Evolutionary conservation across 2,888 invertebrate species (phyloP).

Genomic region (Agrochola macilenta): DNA sequence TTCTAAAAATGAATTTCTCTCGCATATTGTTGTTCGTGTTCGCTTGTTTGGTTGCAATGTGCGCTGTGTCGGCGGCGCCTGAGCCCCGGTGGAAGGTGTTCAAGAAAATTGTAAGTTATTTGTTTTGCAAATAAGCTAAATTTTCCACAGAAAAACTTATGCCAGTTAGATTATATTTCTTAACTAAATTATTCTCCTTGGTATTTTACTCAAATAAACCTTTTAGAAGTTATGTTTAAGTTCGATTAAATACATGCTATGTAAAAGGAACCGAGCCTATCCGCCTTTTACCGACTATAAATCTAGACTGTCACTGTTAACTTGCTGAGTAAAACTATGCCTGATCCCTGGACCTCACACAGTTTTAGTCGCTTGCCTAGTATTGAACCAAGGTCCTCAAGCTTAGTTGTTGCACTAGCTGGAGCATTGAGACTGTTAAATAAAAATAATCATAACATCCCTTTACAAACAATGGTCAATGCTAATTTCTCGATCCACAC

Average conservation of each 20-base stretch:
- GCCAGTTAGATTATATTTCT: not conserved
- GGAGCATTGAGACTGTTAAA: not conserved
- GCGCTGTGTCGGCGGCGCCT: conserved; percentile 73
- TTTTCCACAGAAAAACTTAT: not conserved
- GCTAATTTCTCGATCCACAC: not conserved
- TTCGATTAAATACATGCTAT: not conserved
- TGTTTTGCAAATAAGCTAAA: not conserved
- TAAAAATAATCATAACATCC: not conserved
- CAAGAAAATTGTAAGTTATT: conserved; percentile 70
- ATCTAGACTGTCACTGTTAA: not conserved
- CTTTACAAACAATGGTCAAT: not conserved
- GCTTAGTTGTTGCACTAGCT: no score
- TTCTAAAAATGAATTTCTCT: conserved; percentile 71
- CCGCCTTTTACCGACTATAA: not conserved
- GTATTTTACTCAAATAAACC: not conserved
- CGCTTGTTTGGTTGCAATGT: conserved; percentile 72
- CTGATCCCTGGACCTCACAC: not conserved
- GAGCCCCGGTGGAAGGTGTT: conserved; percentile 69
- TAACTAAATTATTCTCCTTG: not conserved
- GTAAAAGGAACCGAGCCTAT: not conserved
- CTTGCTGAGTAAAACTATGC: not conserved
- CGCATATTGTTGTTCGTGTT: conserved; percentile 69
- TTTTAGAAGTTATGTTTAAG: not conserved
- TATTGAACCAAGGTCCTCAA: not conserved
- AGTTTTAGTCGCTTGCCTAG: not conserved